These are phyloP conservation scores for Seriola dumerili DNA, from an alignment of 2,113 vertebrate species.

Conservation along the genomic window DNA sequence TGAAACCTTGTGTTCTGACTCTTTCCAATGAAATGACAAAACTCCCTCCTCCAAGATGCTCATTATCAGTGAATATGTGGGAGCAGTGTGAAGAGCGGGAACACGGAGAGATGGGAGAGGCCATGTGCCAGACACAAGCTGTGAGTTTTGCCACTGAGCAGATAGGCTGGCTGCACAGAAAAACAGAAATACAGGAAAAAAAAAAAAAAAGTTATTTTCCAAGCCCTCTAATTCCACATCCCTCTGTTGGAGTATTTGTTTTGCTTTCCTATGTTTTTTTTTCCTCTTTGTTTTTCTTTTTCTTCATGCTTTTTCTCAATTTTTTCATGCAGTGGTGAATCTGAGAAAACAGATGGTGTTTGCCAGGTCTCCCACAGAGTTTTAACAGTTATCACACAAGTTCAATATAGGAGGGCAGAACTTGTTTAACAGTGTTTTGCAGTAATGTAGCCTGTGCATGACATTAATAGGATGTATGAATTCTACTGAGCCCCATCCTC, in stretches of 20 bases:
- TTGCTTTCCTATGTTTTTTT: conserved; percentile 49
- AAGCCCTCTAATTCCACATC: conserved; percentile 35
- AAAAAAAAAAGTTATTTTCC: conserved; percentile 39
- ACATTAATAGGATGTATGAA: conserved; percentile 17
- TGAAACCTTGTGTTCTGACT: not conserved
- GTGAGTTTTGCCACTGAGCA: conserved; percentile 65
- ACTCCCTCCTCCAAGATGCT: not conserved
- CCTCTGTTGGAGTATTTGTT: conserved; percentile 40
- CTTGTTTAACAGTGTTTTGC: not conserved
- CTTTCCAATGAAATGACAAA: not conserved
- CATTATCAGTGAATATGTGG: conserved; percentile 31
- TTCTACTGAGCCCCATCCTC: not conserved
- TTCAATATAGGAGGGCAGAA: conserved; percentile 2
- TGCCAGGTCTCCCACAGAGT: conserved; percentile 18
- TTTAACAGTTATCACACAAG: conserved; percentile 35
- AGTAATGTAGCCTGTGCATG: conserved; percentile 4
- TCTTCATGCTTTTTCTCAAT: not conserved
- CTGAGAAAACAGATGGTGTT: conserved; percentile 21
- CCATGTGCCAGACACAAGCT: conserved; percentile 51
- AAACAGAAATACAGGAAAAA: conserved; percentile 39
- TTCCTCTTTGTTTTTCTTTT: conserved; percentile 32
- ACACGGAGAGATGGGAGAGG: not conserved
- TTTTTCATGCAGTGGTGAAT: conserved; percentile 22
- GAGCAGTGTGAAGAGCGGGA: not conserved
- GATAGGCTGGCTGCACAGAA: conserved; percentile 35